A percentile compares a stretch with the other conserved stretches of the same genome.
phyloP scores from a whole-genome alignment of 2,888 invertebrate species.

The Clusia tigrina region DNA sequence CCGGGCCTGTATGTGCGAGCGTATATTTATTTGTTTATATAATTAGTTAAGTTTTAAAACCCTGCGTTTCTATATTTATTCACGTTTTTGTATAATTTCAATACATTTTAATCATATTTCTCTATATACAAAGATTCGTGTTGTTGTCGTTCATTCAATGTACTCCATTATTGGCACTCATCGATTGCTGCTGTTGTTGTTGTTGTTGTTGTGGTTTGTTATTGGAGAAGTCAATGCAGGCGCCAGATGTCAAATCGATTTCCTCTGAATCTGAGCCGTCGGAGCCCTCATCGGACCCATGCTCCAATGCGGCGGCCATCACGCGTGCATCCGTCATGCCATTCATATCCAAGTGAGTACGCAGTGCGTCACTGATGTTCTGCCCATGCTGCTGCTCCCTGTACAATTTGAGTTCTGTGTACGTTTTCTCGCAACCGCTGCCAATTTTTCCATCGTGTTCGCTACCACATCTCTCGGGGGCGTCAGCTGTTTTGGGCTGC shows the following conservation, averaged over 20 bases:
- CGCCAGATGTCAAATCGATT: slow-evolving; percentile 63
- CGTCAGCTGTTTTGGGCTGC: slow-evolving; percentile 27
- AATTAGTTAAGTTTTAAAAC: too few relatives aligned
- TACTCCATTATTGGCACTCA: slow-evolving; percentile 13
- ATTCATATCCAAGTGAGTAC: slow-evolving; percentile 43
- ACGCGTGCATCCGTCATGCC: slow-evolving; percentile 42
- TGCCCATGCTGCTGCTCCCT: slow-evolving; percentile 52
- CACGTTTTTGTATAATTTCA: background rate
- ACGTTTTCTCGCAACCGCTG: slow-evolving; percentile 56
- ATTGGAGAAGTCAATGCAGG: slow-evolving; percentile 64
- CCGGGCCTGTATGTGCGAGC: too few relatives aligned
- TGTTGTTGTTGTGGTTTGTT: slow-evolving; percentile 48
- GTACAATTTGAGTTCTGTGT: slow-evolving; percentile 62
- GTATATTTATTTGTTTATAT: too few relatives aligned
- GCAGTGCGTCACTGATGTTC: slow-evolving; percentile 29
- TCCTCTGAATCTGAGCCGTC: slow-evolving; percentile 64
- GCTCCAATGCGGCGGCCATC: slow-evolving; percentile 45
- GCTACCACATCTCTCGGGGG: background rate
- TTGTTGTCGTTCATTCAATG: background rate
- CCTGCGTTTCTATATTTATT: too few relatives aligned
- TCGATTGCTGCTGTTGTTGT: slow-evolving; percentile 50
- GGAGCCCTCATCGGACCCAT: slow-evolving; percentile 54
- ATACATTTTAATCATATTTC: too few relatives aligned
- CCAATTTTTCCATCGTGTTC: slow-evolving; percentile 35
- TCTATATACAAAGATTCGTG: background rate